phyloP scores from a whole-genome alignment of 1,140 invertebrate species.

The Papilio glaucus region DNA sequence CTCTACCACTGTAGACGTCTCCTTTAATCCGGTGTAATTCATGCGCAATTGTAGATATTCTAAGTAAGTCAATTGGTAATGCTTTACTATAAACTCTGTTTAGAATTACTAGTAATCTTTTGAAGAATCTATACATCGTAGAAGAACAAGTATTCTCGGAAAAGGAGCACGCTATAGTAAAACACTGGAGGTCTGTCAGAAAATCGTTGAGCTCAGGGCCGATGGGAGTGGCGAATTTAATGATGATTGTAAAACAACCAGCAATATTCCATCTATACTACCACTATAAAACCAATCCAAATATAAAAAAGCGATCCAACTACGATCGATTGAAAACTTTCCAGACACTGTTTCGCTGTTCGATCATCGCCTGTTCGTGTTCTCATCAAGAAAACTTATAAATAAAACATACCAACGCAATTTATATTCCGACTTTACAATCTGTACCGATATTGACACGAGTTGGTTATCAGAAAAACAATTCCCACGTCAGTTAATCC shows the following conservation, averaged over 20 bases:
- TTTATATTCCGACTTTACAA: not conserved
- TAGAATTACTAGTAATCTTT: not conserved
- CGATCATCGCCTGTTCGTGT: slow-evolving; percentile 4
- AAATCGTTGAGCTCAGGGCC: not conserved
- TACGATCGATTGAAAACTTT: slow-evolving; percentile 8
- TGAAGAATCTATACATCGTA: not conserved
- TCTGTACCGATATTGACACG: not conserved
- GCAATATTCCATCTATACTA: not conserved
- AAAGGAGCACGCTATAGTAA: not conserved
- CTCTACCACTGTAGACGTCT: too few species aligned
- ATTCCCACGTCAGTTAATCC: not conserved
- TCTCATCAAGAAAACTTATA: slow-evolving; percentile 22
- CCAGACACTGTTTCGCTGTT: not conserved
- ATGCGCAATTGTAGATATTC: too few species aligned
- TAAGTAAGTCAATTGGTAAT: too few species aligned
- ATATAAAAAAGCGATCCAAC: slow-evolving; percentile 22
- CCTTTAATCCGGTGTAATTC: too few species aligned
- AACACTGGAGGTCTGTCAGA: not conserved
- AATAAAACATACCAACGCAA: slow-evolving; percentile 22
- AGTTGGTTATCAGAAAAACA: not conserved
- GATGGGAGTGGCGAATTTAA: not conserved
- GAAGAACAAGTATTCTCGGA: not conserved
- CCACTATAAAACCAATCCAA: not conserved
- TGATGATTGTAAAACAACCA: not conserved
- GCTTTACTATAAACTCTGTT: too few species aligned